Percentiles rank a stretch among this genome's conserved stretches.
phyloP scores from a whole-genome alignment of 2,797 vertebrate species.

The Heterohyrax brucei region DNA sequence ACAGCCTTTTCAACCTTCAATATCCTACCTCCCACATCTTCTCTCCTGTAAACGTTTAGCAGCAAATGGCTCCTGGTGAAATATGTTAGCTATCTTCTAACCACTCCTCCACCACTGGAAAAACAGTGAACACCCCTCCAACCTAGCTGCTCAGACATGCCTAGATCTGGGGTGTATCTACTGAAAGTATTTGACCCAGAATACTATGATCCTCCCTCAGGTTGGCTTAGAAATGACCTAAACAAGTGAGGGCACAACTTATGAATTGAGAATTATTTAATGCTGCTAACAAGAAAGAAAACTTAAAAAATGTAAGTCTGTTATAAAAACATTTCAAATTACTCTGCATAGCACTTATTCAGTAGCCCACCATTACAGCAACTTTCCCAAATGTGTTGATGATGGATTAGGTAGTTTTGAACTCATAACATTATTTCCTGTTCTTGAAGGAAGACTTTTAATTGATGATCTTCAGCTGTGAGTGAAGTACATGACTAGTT shows the following conservation, averaged over 20 bases:
- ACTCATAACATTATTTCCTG: conserved; percentile 8
- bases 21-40: conserved; percentile 57
- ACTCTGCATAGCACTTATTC: not conserved
- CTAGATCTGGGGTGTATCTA: accelerated
- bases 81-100: accelerated
- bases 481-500: conserved; percentile 34
- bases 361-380: not conserved
- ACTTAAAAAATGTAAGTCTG: not conserved
- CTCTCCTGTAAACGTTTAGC: not conserved
- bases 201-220: not conserved
- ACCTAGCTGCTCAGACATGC: not conserved
- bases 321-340: not conserved
- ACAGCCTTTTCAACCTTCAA: not conserved
- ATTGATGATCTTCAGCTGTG: conserved; percentile 16
- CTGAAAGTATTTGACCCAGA: accelerated
- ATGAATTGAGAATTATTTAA: not conserved
- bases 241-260: not conserved
- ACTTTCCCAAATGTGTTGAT: not conserved
- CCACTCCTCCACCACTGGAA: not conserved
- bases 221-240: accelerated
- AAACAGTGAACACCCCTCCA: not conserved
- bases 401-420: not conserved
- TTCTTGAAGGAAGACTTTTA: not conserved
- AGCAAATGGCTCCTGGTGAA: not conserved
- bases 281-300: not conserved